These are phyloP conservation scores for Hybognathus amarus DNA, from an alignment of 2,797 vertebrate genomes.

Conservation along the genomic window DNA sequence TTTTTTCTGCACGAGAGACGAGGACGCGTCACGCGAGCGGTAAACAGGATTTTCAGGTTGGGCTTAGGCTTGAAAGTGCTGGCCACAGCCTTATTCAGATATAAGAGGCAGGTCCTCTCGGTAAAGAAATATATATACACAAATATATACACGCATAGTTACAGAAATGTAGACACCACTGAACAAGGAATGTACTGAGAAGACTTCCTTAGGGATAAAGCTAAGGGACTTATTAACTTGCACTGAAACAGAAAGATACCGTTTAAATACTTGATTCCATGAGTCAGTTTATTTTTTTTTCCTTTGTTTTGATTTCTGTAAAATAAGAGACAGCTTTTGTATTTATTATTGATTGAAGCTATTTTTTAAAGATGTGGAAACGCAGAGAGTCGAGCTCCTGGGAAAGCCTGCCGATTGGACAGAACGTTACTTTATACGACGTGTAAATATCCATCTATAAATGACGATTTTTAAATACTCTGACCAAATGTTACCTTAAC, in stretches of 20 bases:
- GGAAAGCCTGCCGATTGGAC: constrained; percentile 86
- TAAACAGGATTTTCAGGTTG: constrained; percentile 23
- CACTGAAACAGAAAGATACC: constrained; percentile 86
- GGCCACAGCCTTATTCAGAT: constrained; percentile 85
- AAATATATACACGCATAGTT: constrained; percentile 64
- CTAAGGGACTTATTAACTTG: constrained; percentile 92
- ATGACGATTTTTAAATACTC: constrained; percentile 82
- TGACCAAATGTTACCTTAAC: constrained; percentile 88
- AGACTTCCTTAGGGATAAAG: constrained; percentile 89
- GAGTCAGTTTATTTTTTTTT: constrained; percentile 87
- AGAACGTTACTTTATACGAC: constrained; percentile 87
- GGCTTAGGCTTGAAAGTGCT: constrained; percentile 81
- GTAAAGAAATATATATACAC: constrained; percentile 64
- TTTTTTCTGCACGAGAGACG: constrained; percentile 30
- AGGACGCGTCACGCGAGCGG: constrained; percentile 16
- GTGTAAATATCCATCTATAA: constrained; percentile 92
- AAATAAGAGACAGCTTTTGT: constrained; percentile 96
- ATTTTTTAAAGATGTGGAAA: constrained; percentile 90
- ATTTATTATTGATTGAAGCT: constrained; percentile 99
- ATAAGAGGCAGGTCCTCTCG: constrained; percentile 94
- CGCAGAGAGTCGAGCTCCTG: constrained; percentile 87
- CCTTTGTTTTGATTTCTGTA: constrained; percentile 90
- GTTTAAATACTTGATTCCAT: constrained; percentile 95
- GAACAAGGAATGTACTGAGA: constrained; percentile 92
- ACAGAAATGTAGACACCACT: constrained; percentile 90